Conservation (phyloP, 2,113 vertebrate genomes). For the Hystrix brachyura region DNA sequence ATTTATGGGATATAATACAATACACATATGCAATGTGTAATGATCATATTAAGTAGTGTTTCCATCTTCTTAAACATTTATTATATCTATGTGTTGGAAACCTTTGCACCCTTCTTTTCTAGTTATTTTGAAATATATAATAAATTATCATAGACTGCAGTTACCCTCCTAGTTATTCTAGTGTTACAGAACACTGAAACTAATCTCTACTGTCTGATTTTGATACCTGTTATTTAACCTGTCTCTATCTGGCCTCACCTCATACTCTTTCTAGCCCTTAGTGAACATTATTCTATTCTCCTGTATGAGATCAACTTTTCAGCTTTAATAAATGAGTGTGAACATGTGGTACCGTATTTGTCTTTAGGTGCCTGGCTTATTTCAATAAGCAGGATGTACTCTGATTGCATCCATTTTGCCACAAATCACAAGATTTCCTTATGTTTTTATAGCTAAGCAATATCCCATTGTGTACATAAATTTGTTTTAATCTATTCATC, state of each 20-base stretch:
- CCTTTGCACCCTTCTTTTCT: neutral
- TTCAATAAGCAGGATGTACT: neutral
- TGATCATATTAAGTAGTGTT: neutral
- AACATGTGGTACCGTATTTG: neutral
- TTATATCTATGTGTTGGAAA: neutral
- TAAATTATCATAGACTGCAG: neutral
- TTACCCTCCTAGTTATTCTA: neutral
- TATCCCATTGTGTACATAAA: neutral
- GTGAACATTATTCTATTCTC: neutral
- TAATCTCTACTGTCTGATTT: neutral
- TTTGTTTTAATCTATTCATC: neutral
- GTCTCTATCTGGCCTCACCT: neutral
- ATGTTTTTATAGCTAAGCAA: neutral
- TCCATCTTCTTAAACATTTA: neutral
- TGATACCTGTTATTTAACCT: neutral
- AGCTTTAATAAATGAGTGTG: neutral
- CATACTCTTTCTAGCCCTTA: neutral
- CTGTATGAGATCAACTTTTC: neutral
- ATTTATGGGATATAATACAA: neutral
- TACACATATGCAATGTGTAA: neutral
- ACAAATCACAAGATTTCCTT: neutral
- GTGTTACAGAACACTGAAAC: neutral
- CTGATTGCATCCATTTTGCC: neutral
- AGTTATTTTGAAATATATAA: neutral
- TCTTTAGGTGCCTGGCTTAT: neutral